A percentile compares a stretch with the other conserved stretches of the same genome.
Evolutionary conservation across 2,113 vertebrate genomes (phyloP).

Genomic region (Elaphurus davidianus): DNA sequence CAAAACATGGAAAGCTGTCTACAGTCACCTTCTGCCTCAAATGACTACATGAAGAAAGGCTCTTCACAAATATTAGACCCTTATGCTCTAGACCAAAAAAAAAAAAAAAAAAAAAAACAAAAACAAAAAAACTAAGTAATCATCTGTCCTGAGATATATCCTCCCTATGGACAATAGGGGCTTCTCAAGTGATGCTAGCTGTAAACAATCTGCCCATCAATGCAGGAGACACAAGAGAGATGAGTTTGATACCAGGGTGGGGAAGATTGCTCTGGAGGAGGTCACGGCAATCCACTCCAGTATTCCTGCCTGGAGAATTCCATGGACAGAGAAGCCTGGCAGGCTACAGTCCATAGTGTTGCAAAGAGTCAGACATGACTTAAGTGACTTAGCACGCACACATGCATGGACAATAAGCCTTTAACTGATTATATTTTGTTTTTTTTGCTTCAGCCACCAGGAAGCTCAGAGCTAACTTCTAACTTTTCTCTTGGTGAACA

Average conservation of each 20-base stretch:
- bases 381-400: not conserved
- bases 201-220: not conserved
- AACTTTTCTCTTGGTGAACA: not conserved
- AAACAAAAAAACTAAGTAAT: not conserved
- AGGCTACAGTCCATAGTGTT: not conserved
- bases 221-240: not conserved
- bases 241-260: not conserved
- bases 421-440: not conserved
- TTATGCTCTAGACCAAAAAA: not conserved
- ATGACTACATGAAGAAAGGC: not conserved
- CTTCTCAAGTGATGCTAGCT: not conserved
- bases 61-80: not conserved
- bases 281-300: not conserved
- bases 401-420: not conserved
- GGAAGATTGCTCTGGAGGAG: not conserved
- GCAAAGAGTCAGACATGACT: not conserved
- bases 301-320: not conserved
- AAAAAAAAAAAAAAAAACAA: not conserved
- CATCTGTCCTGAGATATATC: not conserved
- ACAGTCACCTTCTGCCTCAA: not conserved
- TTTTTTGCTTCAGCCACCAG: not conserved
- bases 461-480: not conserved
- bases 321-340: not conserved
- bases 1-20: not conserved
- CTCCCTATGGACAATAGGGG: not conserved